Evolutionary conservation across 1,140 invertebrate species (phyloP).

Genomic region (Hycleus phaleratus): DNA sequence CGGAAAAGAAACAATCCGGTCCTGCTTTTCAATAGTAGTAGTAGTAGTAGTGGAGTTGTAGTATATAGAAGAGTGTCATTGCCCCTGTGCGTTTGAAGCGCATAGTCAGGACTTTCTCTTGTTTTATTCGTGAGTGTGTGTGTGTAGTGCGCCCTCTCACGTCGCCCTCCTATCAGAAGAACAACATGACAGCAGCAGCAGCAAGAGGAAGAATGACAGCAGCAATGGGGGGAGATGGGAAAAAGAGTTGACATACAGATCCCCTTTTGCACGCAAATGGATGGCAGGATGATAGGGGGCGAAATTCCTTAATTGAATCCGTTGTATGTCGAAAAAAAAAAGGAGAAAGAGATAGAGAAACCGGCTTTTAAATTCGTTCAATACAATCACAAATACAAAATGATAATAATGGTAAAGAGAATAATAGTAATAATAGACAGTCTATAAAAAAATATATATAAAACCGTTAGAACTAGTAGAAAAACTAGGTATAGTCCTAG

Average conservation of each 20-base stretch:
- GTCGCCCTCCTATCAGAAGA: neutral
- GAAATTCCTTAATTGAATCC: no score
- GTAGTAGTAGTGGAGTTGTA: no score
- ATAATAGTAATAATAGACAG: no score
- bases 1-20: neutral
- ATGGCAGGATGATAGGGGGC: no score
- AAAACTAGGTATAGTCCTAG: constrained; percentile 16
- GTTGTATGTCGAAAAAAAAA: neutral
- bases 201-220: no score
- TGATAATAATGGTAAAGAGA: no score
- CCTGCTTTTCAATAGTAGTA: neutral
- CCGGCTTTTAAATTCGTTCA: constrained; percentile 7
- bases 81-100: constrained; percentile 3
- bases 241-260: no score
- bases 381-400: no score
- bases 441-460: neutral
- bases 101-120: constrained; percentile 13
- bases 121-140: neutral
- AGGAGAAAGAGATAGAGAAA: constrained; percentile 9
- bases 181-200: no score
- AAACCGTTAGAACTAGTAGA: constrained; percentile 18
- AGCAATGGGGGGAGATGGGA: no score
- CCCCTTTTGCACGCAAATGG: no score
- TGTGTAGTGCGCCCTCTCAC: constrained; percentile 1
- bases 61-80: neutral